Conservation (phyloP, 1,140 invertebrate species). For the Drosophila bocqueti region DNA sequence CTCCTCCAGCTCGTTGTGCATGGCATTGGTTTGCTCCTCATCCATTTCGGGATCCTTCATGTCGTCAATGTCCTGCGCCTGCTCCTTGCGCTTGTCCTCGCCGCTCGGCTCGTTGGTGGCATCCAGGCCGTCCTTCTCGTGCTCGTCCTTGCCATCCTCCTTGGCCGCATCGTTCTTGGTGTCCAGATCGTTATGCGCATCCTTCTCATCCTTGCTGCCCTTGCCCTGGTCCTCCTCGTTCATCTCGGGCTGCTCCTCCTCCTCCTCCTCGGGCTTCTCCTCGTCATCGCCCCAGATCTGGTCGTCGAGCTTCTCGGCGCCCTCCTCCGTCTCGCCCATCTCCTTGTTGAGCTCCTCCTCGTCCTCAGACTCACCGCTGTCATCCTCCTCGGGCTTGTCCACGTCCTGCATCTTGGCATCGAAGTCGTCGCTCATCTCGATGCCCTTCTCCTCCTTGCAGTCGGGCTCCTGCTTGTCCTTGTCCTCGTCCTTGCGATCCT, state of each 20-base stretch:
- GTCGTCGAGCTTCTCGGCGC: conserved; percentile 91
- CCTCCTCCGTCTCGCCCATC: conserved; percentile 96
- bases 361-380: conserved; percentile 88
- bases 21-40: conserved; percentile 94
- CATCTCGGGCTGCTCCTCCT: conserved; percentile 87
- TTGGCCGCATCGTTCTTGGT: conserved; percentile 87
- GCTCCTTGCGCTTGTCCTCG: conserved; percentile 78
- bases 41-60: conserved; percentile 91
- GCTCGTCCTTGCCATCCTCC: conserved; percentile 86
- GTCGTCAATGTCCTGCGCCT: conserved; percentile 82
- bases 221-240: conserved; percentile 89
- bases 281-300: conserved; percentile 96
- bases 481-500: conserved; percentile 87
- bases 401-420: conserved; percentile 92
- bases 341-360: conserved; percentile 95
- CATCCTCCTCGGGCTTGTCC: conserved; percentile 89
- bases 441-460: conserved; percentile 95
- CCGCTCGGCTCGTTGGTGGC: conserved; percentile 77
- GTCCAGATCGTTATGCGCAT: conserved; percentile 88
- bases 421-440: conserved; percentile 84
- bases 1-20: conserved; percentile 92
- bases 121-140: conserved; percentile 85
- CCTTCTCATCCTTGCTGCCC: conserved; percentile 90
- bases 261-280: conserved; percentile 89
- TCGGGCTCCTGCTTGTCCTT: conserved; percentile 87